A percentile compares a stretch with the other conserved stretches of the same genome.
phyloP scores from a whole-genome alignment of 2,888 invertebrate genomes.

The Plagodis pulveraria region DNA sequence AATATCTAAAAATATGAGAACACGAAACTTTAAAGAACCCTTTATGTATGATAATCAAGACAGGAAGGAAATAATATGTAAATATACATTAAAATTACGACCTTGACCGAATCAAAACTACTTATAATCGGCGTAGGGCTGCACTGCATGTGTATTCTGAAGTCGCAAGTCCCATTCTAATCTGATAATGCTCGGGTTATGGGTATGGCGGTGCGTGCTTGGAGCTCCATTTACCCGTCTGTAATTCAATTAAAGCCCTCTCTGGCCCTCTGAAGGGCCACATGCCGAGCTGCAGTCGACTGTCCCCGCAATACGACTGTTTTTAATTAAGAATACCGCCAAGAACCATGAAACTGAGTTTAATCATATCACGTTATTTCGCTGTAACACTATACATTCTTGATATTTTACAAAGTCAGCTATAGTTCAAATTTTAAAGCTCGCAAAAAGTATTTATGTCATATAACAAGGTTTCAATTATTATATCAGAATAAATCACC shows the following conservation, averaged over 20 bases:
- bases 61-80: too few relatives aligned
- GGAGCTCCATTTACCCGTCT: constrained; percentile 50
- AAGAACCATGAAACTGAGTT: constrained; percentile 16
- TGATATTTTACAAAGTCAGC: background rate
- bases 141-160: constrained; percentile 44
- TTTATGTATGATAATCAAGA: too few relatives aligned
- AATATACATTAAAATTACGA: constrained; percentile 27
- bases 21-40: too few relatives aligned
- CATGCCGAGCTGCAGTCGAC: constrained; percentile 58
- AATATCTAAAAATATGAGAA: too few relatives aligned
- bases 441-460: too few relatives aligned
- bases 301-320: constrained; percentile 54
- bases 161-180: constrained; percentile 51
- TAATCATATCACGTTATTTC: constrained; percentile 17
- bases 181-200: constrained; percentile 66
- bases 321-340: constrained; percentile 63
- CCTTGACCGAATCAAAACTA: constrained; percentile 47
- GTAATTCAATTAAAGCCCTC: constrained; percentile 59
- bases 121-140: constrained; percentile 34
- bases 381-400: background rate
- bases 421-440: too few relatives aligned
- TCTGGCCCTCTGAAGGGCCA: constrained; percentile 51
- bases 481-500: too few relatives aligned
- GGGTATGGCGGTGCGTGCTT: constrained; percentile 57
- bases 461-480: too few relatives aligned